Conservation (phyloP, 2,797 vertebrate genomes). For the Melanotaenia maccullochi region DNA sequence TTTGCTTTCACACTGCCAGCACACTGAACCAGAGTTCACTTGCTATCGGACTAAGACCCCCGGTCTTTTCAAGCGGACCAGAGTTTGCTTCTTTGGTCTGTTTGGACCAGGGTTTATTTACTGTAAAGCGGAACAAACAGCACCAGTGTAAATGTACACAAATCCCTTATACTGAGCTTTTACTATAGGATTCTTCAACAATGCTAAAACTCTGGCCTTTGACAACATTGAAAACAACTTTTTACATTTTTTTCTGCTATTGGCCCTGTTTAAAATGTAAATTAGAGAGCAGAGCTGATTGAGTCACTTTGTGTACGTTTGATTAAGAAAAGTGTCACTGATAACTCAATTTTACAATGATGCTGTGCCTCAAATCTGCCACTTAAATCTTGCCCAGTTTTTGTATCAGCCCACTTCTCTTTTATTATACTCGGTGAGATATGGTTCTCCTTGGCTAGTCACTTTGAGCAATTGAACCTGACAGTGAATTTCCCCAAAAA, state of each 20-base stretch:
- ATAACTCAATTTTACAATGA: conserved; percentile 33
- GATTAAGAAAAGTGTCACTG: conserved; percentile 11
- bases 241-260: background rate
- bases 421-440: conserved; percentile 60
- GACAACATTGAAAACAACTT: background rate
- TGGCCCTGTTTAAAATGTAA: background rate
- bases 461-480: conserved; percentile 76
- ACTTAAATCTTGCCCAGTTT: conserved; percentile 47
- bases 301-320: conserved; percentile 12
- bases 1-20: too few relatives aligned
- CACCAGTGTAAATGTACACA: too few relatives aligned
- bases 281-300: conserved; percentile 2
- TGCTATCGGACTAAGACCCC: too few relatives aligned
- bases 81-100: too few relatives aligned
- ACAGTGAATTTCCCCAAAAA: conserved; percentile 75
- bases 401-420: conserved; percentile 46
- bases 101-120: too few relatives aligned
- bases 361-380: conserved; percentile 29
- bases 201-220: background rate
- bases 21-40: too few relatives aligned
- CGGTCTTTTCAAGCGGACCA: too few relatives aligned
- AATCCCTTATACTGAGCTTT: too few relatives aligned
- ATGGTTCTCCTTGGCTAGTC: conserved; percentile 62
- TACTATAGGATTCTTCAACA: too few relatives aligned
- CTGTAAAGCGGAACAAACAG: too few relatives aligned